A percentile compares a stretch with the other conserved stretches of the same genome.
These are phyloP conservation scores for Laticauda laticaudata DNA, from an alignment of 2,113 vertebrate genomes.

Conservation along the genomic window DNA sequence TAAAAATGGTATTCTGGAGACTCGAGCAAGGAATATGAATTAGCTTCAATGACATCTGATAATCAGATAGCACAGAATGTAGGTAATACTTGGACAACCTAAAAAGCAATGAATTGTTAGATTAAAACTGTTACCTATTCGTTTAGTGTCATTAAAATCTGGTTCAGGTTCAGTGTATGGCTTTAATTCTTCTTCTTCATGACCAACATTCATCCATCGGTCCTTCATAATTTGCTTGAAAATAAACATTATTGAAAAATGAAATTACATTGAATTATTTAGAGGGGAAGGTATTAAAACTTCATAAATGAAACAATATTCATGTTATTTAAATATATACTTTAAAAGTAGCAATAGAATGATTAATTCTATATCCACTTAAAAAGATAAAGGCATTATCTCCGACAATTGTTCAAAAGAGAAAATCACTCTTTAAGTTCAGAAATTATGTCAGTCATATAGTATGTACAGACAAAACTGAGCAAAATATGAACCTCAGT, in stretches of 20 bases:
- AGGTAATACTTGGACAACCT: background rate
- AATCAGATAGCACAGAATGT: background rate
- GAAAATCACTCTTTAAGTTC: background rate
- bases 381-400: background rate
- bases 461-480: background rate
- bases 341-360: background rate
- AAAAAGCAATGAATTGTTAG: background rate
- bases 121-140: constrained; percentile 80
- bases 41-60: background rate
- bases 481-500: background rate
- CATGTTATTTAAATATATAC: background rate
- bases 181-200: constrained; percentile 93
- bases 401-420: background rate
- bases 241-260: constrained; percentile 31
- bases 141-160: constrained; percentile 87
- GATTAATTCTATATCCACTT: background rate
- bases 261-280: accelerated
- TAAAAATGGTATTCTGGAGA: background rate
- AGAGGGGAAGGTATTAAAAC: too few relatives aligned
- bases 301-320: background rate
- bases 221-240: constrained; percentile 97
- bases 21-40: background rate
- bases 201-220: constrained; percentile 97
- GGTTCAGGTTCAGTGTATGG: constrained; percentile 90
- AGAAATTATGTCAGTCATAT: background rate